Percentiles rank a stretch among this genome's conserved stretches.
Conservation (phyloP, 2,888 invertebrate species). For the Junonia oenone region DNA sequence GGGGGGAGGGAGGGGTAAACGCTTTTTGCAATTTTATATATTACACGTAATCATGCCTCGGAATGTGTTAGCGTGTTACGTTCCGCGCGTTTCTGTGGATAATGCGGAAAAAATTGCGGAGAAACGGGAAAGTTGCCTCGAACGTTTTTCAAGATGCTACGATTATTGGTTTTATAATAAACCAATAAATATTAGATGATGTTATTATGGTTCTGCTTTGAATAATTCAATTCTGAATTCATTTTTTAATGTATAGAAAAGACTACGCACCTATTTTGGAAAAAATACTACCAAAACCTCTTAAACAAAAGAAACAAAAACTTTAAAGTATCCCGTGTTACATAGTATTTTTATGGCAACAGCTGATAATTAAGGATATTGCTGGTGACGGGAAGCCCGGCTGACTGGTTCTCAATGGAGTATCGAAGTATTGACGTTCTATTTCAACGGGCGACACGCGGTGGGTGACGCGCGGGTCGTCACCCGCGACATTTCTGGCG, state of each 20-base stretch:
- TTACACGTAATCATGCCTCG: conserved; percentile 19
- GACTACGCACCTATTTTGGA: not conserved
- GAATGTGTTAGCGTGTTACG: conserved; percentile 16
- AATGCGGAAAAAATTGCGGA: conserved; percentile 2
- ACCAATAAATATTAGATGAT: no score
- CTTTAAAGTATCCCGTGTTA: no score
- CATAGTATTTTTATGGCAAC: not conserved
- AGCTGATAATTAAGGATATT: not conserved
- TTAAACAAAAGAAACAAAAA: not conserved
- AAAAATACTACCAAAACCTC: not conserved
- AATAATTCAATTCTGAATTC: no score
- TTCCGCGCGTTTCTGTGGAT: not conserved
- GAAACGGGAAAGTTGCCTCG: not conserved
- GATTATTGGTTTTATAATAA: not conserved
- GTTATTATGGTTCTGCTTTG: no score
- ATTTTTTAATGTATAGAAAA: not conserved
- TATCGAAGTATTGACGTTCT: conserved; percentile 11
- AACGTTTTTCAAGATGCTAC: not conserved
- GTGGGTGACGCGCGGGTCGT: no score
- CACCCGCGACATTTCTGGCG: conserved; percentile 11
- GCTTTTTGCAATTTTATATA: conserved; percentile 37
- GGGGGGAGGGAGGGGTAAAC: conserved; percentile 23
- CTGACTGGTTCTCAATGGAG: conserved; percentile 3
- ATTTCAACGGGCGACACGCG: conserved; percentile 7
- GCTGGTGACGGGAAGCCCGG: not conserved